Conservation (phyloP, 2,113 vertebrate species). For the Syrmaticus mikado region DNA sequence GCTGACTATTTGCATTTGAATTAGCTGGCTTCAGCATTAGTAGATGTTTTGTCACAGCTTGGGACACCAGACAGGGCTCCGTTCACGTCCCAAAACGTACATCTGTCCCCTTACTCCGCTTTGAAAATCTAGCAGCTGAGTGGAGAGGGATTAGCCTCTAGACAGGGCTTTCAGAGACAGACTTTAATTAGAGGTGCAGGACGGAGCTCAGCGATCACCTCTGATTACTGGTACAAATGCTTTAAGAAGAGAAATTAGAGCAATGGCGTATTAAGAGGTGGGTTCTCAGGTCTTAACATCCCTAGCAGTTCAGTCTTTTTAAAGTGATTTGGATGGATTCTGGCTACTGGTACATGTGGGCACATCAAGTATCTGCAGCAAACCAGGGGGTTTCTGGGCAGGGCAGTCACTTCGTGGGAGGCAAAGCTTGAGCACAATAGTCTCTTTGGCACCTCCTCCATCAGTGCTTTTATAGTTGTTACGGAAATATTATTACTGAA, state of each 20-base stretch:
- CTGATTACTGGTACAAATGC: constrained; percentile 66
- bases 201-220: constrained; percentile 55
- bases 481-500: background rate
- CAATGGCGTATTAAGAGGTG: constrained; percentile 66
- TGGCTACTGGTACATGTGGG: background rate
- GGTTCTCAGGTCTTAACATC: constrained; percentile 51
- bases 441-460: background rate
- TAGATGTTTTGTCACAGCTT: background rate
- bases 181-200: constrained; percentile 67
- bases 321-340: constrained; percentile 35
- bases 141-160: constrained; percentile 51
- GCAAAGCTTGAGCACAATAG: background rate
- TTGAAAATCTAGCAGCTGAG: constrained; percentile 21
- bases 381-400: background rate
- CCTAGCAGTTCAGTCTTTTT: constrained; percentile 42
- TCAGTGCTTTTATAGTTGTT: background rate
- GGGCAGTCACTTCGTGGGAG: background rate
- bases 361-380: background rate
- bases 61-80: background rate
- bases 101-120: constrained; percentile 21
- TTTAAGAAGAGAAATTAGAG: constrained; percentile 75
- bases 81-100: background rate
- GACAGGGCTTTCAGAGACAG: constrained; percentile 60
- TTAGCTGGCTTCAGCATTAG: background rate
- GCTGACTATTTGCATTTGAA: constrained; percentile 22